Percentiles rank a stretch among this genome's conserved stretches.
Conservation (phyloP, 2,888 invertebrate species). For the Gisinianus flammeolus region DNA sequence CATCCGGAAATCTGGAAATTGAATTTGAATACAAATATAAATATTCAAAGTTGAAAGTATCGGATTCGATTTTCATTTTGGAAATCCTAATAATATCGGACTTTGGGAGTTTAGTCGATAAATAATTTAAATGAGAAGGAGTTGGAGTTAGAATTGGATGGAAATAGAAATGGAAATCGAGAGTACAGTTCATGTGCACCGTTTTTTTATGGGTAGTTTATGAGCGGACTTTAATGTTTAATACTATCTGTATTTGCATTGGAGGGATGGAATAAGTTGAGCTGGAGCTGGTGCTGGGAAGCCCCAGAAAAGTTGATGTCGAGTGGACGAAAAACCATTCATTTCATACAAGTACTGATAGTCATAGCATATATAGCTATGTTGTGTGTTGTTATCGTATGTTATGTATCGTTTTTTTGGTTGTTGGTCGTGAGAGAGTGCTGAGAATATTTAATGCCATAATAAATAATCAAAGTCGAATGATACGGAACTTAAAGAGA, state of each 20-base stretch:
- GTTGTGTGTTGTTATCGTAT: no score
- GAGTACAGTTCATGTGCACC: no score
- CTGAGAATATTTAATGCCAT: neutral
- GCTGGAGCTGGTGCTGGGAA: neutral
- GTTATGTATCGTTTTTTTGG: neutral
- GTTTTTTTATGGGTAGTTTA: no score
- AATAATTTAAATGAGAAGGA: neutral
- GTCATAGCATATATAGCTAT: no score
- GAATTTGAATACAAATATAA: neutral
- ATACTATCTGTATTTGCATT: no score
- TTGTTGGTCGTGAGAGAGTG: neutral
- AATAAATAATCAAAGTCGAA: neutral
- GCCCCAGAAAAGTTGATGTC: no score
- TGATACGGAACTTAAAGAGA: no score
- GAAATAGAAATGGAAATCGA: no score
- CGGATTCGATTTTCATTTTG: neutral
- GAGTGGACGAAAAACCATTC: no score
- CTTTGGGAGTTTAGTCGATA: neutral
- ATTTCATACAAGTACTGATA: no score
- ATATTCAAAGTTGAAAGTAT: neutral
- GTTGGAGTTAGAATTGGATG: neutral
- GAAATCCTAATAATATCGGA: neutral
- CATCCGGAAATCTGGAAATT: neutral
- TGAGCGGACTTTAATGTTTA: no score
- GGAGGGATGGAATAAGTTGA: no score